phyloP scores from a whole-genome alignment of 2,888 invertebrate species.

The Sylvicola cinctus region DNA sequence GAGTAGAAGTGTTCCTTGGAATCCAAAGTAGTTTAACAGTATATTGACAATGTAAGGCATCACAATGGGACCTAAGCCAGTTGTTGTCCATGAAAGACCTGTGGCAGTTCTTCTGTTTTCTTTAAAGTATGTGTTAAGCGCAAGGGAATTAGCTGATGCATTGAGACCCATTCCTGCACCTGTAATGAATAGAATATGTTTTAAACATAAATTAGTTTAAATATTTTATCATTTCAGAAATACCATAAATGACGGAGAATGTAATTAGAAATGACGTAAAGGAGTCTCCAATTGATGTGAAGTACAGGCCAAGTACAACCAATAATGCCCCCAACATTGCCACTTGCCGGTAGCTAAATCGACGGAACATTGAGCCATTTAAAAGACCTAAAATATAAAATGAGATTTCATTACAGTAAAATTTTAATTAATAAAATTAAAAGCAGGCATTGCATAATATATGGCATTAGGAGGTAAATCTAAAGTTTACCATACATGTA shows the following conservation, averaged over 20 bases:
- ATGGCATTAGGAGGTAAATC: not conserved
- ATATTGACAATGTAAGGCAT: slow-evolving; percentile 49
- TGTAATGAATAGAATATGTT: slow-evolving; percentile 19
- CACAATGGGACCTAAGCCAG: slow-evolving; percentile 49
- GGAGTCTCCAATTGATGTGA: slow-evolving; percentile 38
- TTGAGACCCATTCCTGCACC: slow-evolving; percentile 43
- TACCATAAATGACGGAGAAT: slow-evolving; percentile 48
- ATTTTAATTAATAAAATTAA: not conserved
- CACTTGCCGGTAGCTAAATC: slow-evolving; percentile 44
- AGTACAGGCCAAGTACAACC: slow-evolving; percentile 35
- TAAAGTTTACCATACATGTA: not conserved
- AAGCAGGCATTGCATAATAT: not conserved
- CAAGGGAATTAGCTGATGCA: slow-evolving; percentile 45
- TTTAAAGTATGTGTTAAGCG: slow-evolving; percentile 54
- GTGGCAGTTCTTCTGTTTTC: slow-evolving; percentile 46
- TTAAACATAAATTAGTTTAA: no score
- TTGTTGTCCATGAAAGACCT: slow-evolving; percentile 47
- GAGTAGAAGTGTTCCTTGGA: slow-evolving; percentile 42
- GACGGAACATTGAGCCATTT: slow-evolving; percentile 49
- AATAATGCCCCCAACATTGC: slow-evolving; percentile 38
- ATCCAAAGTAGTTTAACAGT: slow-evolving; percentile 37
- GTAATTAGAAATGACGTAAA: slow-evolving; percentile 40
- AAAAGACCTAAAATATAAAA: slow-evolving; percentile 32
- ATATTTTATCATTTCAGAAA: no score
- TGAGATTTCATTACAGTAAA: not conserved